Evolutionary conservation across 2,888 invertebrate genomes (phyloP), one percentile per base, ranked within the genome.

Genomic region (Leptopilina myrica): DNA sequence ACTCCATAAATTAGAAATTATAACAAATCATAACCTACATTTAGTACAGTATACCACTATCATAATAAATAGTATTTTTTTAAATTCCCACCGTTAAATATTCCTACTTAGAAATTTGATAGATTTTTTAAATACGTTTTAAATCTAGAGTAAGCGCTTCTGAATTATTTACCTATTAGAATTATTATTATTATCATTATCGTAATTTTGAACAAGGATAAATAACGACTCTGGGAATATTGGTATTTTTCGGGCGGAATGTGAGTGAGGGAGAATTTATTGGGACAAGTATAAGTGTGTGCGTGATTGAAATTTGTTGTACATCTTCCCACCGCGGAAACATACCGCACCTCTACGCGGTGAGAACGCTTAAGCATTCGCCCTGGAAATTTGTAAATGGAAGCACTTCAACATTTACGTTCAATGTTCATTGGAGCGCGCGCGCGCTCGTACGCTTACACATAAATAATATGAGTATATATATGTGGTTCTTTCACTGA

Each of bases 351-450:
- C 67, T 43, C 20, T 49, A 46, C 46, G 49, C 20, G 67, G 67
- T 49, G 46, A 67, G 67, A 43, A 67, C 12, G 46, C 46, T 67
- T 67, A 67, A 67, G 67, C 20, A 73, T 73, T 69, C 56, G 20
- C 33, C 26, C n/a, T 33, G 33, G 53, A 73, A 73, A 53, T 73
- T 73, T n/a, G n/a, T 56, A 73, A 73, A 73, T 73, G 33, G 56
- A 73, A 56, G 33, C 53, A 53, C 33, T 26, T 73, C 33, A 53
- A n/a, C n/a, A 73, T 73, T 56, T 43, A 12, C 20, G 20, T 67
- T 49, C 43, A 46, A 14, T 46, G 66, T 15, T 67, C n/a, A 67
- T 67, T 46, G 11, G 46, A 33, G 33, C 33, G 33, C 33, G 33
- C 33, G 33, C 33, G 33, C 33, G 33, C 33, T 1, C 43, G 5